phyloP scores from a whole-genome alignment of 2,113 vertebrate species.

The Tupaia chinensis region DNA sequence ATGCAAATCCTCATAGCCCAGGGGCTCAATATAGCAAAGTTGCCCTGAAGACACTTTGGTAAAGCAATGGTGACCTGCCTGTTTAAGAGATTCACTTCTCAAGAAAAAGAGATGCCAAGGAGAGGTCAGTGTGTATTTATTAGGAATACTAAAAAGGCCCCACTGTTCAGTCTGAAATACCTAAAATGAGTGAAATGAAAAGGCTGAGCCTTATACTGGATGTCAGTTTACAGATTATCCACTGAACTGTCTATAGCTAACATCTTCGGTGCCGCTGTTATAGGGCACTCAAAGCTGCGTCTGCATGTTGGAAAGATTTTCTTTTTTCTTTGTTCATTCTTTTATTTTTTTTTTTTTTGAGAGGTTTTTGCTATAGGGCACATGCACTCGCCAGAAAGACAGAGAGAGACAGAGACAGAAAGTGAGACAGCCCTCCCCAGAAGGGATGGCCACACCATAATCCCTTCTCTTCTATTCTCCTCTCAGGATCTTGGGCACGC shows the following conservation, averaged over 20 bases:
- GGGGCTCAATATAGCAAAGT: constrained; percentile 80
- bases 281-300: constrained; percentile 88
- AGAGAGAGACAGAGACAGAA: too few species aligned
- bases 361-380: too few species aligned
- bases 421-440: too few species aligned
- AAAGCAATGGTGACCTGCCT: constrained; percentile 68
- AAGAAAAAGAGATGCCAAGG: constrained; percentile 76
- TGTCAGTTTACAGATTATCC: constrained; percentile 86
- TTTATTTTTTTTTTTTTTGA: too few species aligned
- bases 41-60: constrained; percentile 69
- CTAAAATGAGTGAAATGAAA: constrained; percentile 85
- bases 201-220: constrained; percentile 84
- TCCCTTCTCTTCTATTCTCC: too few species aligned
- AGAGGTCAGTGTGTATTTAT: constrained; percentile 74
- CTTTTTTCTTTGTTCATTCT: too few species aligned
- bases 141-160: constrained; percentile 79
- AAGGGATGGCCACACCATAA: too few species aligned
- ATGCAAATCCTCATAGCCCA: constrained; percentile 80
- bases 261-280: constrained; percentile 88
- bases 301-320: constrained; percentile 84
- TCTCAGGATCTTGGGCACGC: too few species aligned
- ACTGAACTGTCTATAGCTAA: constrained; percentile 90
- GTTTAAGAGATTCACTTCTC: constrained; percentile 80
- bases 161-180: constrained; percentile 83
- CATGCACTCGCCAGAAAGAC: too few species aligned